phyloP scores from a whole-genome alignment of 2,113 vertebrate genomes.

The Crotalus viridis region DNA sequence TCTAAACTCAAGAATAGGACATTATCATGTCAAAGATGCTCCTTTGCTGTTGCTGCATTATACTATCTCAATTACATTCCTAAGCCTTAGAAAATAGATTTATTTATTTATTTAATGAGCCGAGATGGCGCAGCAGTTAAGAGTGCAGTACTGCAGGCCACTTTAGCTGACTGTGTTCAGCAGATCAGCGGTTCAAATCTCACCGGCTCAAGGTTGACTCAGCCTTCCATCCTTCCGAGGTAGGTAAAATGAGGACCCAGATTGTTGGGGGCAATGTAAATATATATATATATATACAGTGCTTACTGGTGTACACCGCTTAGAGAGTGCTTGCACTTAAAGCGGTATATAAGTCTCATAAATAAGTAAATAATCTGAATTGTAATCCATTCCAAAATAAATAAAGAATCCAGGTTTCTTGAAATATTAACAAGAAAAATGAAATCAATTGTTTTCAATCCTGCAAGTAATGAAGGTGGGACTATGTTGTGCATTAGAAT shows the following conservation, averaged over 20 bases:
- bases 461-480: neutral
- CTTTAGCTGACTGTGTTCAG: too few species aligned
- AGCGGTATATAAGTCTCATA: too few species aligned
- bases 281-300: too few species aligned
- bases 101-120: neutral
- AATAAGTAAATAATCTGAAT: neutral
- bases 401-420: neutral
- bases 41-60: neutral
- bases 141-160: too few species aligned
- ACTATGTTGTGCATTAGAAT: neutral
- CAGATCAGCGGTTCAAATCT: too few species aligned
- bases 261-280: too few species aligned
- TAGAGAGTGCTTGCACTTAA: too few species aligned
- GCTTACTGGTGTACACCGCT: too few species aligned
- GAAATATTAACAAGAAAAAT: neutral
- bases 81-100: neutral
- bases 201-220: too few species aligned
- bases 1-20: neutral
- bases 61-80: neutral
- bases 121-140: too few species aligned
- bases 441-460: neutral
- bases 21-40: neutral
- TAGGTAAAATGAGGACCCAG: too few species aligned
- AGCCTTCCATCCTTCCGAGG: too few species aligned
- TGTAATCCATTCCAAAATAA: neutral